phyloP scores from a whole-genome alignment of 64 coral and sea anemone genomes.

The Stichodactyla helianthus region DNA sequence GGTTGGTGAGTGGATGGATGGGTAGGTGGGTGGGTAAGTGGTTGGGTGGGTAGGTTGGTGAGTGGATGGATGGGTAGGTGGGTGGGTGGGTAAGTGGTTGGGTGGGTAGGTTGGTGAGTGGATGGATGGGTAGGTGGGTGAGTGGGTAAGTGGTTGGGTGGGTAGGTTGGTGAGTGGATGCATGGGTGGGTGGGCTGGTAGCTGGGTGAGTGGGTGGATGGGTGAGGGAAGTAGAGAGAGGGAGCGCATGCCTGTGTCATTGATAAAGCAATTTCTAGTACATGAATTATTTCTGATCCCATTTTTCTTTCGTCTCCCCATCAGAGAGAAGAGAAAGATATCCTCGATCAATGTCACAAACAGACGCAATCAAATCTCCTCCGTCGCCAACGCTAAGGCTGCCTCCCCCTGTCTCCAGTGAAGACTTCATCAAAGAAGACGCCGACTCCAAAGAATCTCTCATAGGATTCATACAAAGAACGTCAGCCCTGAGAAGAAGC shows the following conservation, averaged over 20 bases:
- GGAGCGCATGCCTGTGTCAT: no score
- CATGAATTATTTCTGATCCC: not conserved
- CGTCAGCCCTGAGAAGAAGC: conserved; percentile 70
- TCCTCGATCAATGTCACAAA: conserved; percentile 14
- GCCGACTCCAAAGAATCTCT: not conserved
- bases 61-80: no score
- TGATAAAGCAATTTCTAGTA: no score
- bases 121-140: no score
- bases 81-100: no score
- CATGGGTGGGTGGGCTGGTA: not conserved
- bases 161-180: no score
- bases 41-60: no score
- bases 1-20: no score
- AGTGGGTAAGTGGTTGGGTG: no score
- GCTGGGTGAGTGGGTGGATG: not conserved
- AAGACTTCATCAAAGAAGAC: conserved; percentile 60
- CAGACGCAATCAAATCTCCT: conserved; percentile 48
- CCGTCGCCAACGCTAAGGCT: conserved; percentile 62
- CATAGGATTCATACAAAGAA: conserved; percentile 43
- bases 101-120: no score
- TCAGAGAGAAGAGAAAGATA: conserved; percentile 61
- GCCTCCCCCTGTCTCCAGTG: conserved; percentile 82
- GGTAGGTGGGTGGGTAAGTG: no score
- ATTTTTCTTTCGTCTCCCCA: not conserved
- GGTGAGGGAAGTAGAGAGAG: no score